Evolutionary conservation across 2,888 invertebrate genomes (phyloP).

Genomic region (Gymnosoma rotundatum): DNA sequence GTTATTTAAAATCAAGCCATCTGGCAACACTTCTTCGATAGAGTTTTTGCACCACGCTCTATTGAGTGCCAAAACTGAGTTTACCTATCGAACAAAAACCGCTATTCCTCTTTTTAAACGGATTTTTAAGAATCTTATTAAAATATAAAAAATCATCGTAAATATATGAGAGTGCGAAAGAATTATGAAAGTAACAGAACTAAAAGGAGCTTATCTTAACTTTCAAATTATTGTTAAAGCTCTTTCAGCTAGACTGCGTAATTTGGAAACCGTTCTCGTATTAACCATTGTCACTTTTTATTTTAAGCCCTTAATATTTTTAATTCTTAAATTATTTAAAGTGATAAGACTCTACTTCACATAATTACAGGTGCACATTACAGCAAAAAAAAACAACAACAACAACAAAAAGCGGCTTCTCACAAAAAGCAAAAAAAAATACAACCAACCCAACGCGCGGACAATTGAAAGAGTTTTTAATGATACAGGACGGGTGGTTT

Average conservation of each 20-base stretch:
- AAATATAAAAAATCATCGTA: too few relatives aligned
- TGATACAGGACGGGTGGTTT: constrained; percentile 44
- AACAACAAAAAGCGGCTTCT: constrained; percentile 50
- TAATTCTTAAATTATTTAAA: neutral
- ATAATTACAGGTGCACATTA: constrained; percentile 68
- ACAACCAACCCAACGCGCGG: constrained; percentile 1
- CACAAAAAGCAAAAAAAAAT: constrained; percentile 17
- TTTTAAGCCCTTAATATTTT: constrained; percentile 29
- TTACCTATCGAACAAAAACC: too few relatives aligned
- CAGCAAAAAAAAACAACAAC: neutral
- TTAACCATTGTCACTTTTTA: neutral
- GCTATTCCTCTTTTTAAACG: too few relatives aligned
- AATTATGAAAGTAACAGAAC: too few relatives aligned
- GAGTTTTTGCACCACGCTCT: too few relatives aligned
- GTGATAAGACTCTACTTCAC: neutral
- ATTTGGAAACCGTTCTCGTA: neutral
- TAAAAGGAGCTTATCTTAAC: too few relatives aligned
- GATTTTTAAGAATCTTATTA: too few relatives aligned
- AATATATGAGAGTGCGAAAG: too few relatives aligned
- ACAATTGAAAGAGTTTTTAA: constrained; percentile 57
- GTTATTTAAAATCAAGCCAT: too few relatives aligned
- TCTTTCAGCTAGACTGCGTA: neutral
- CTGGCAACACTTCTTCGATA: too few relatives aligned
- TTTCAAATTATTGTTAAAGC: too few relatives aligned
- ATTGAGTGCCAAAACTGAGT: too few relatives aligned